These are phyloP conservation scores for Callosobruchus maculatus DNA, from an alignment of 2,888 invertebrate genomes.

Conservation along the genomic window DNA sequence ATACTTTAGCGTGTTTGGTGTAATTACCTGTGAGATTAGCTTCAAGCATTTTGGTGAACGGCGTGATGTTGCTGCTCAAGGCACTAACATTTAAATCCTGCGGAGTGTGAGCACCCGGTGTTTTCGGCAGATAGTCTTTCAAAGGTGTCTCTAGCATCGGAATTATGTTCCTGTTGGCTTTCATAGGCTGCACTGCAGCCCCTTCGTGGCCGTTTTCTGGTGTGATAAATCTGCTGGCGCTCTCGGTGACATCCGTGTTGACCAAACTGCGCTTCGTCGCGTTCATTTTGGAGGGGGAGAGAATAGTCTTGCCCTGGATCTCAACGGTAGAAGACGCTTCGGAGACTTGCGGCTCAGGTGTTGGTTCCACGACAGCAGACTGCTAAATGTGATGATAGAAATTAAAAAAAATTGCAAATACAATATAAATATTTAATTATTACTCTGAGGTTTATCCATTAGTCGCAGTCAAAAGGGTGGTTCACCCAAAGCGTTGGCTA, in stretches of 20 bases:
- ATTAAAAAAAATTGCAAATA: no score
- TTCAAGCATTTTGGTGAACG: slow-evolving; percentile 41
- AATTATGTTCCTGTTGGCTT: slow-evolving; percentile 29
- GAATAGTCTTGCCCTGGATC: slow-evolving; percentile 8
- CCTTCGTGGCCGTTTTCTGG: slow-evolving; percentile 18
- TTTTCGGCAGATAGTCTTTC: slow-evolving; percentile 32
- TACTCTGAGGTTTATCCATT: no score
- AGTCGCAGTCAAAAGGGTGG: no score
- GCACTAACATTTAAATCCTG: slow-evolving; percentile 11
- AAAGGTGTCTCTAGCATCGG: slow-evolving; percentile 32
- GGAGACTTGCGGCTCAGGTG: not conserved
- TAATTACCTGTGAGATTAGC: slow-evolving; percentile 34
- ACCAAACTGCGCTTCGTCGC: slow-evolving; percentile 33
- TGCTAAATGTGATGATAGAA: not conserved
- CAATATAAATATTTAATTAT: no score
- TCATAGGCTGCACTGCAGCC: slow-evolving; percentile 10
- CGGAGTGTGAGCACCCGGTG: slow-evolving; percentile 28
- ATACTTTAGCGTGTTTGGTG: no score
- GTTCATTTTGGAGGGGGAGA: slow-evolving; percentile 37
- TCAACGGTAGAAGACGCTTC: not conserved
- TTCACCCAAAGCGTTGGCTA: no score
- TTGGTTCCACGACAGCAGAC: not conserved
- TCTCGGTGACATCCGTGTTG: slow-evolving; percentile 18
- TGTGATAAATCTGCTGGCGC: slow-evolving; percentile 16
- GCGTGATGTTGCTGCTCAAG: slow-evolving; percentile 29